Conservation (phyloP, 2,888 invertebrate species). For the Gortyna flavago region DNA sequence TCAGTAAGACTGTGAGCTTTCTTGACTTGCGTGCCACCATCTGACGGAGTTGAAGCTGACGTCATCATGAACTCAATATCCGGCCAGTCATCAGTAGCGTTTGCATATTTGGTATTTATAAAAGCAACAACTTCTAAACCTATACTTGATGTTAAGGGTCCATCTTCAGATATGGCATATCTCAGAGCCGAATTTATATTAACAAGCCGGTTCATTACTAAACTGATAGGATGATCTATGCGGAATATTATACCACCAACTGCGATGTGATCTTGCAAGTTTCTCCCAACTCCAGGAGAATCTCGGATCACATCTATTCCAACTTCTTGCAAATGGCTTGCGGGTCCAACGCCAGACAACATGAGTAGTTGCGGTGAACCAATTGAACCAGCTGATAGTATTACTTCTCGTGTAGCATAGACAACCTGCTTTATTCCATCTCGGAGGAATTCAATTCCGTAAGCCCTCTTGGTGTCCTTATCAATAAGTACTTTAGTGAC, state of each 20-base stretch:
- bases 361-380: slow-evolving; percentile 97
- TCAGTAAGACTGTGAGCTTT: slow-evolving; percentile 95
- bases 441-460: slow-evolving; percentile 94
- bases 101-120: slow-evolving; percentile 96
- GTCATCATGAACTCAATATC: slow-evolving; percentile 98
- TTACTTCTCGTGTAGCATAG: slow-evolving; percentile 94
- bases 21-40: slow-evolving; percentile 95
- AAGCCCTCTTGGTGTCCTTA: slow-evolving; percentile 92
- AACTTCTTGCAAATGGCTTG: slow-evolving; percentile 92
- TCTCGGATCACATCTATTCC: slow-evolving; percentile 93
- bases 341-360: slow-evolving; percentile 96
- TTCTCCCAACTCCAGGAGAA: slow-evolving; percentile 95
- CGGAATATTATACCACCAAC: slow-evolving; percentile 95
- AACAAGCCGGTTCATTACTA: slow-evolving; percentile 95
- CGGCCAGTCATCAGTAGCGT: slow-evolving; percentile 96
- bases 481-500: slow-evolving; percentile 94
- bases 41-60: slow-evolving; percentile 94
- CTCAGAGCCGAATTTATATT: slow-evolving; percentile 95
- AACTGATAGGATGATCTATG: slow-evolving; percentile 94
- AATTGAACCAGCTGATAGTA: slow-evolving; percentile 96
- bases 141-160: slow-evolving; percentile 95
- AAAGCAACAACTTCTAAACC: slow-evolving; percentile 97
- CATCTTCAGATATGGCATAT: slow-evolving; percentile 96
- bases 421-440: slow-evolving; percentile 91
- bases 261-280: slow-evolving; percentile 97